A percentile compares a stretch with the other conserved stretches of the same genome.
Evolutionary conservation across 2,888 invertebrate species (phyloP).

Genomic region (Acanthopleura granulata): DNA sequence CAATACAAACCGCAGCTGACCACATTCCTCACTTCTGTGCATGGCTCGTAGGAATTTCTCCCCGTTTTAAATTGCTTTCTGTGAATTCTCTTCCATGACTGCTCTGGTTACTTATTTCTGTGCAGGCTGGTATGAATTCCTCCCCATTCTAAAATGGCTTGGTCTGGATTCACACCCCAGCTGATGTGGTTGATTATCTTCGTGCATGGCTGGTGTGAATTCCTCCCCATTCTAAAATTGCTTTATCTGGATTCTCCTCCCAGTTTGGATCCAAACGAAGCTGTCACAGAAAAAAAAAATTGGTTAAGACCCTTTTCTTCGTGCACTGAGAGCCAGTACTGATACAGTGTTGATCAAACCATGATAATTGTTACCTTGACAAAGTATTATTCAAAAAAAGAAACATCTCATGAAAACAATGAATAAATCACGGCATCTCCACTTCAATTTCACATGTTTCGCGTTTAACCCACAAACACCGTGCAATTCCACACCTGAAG

Average conservation of each 20-base stretch:
- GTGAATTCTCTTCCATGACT: too few species aligned
- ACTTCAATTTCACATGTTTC: too few species aligned
- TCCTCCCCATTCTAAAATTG: constrained; percentile 89
- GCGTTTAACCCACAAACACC: too few species aligned
- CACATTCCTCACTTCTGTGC: too few species aligned
- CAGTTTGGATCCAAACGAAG: constrained; percentile 76
- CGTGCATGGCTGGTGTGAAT: constrained; percentile 54
- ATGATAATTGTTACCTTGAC: too few species aligned
- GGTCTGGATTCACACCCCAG: background rate
- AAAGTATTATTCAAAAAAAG: too few species aligned
- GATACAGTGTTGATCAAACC: too few species aligned
- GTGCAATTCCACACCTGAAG: too few species aligned
- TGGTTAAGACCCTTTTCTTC: background rate
- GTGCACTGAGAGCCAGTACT: too few species aligned
- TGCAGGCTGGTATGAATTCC: background rate
- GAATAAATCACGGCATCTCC: too few species aligned
- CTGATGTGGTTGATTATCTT: background rate
- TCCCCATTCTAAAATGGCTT: background rate
- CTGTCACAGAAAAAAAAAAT: constrained; percentile 24
- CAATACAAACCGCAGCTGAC: background rate
- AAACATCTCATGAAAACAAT: too few species aligned
- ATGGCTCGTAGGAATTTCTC: background rate
- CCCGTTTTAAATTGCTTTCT: background rate
- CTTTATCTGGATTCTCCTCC: constrained; percentile 95
- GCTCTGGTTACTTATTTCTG: background rate